Evolutionary conservation across 2,113 vertebrate genomes (phyloP), one percentile per base, ranked within the genome.

Genomic region (Elanus axillaris): DNA sequence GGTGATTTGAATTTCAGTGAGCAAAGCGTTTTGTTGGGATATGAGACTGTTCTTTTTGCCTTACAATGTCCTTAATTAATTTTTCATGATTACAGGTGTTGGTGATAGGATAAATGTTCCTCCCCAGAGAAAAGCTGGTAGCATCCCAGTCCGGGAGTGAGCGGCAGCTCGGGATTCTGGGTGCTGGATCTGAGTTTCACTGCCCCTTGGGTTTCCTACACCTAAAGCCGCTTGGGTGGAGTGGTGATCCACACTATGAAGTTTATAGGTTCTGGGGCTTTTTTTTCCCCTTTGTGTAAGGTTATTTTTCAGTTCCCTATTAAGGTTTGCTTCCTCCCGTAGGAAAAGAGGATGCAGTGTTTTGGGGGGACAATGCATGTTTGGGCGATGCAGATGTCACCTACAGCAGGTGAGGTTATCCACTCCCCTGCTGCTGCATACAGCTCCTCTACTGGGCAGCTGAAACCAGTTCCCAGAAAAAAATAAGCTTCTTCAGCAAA

Each of bases 231-330:
- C 32, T 86, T 26, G 4, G 42, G 29, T 29, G 32, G 48, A 83
- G 25, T 0, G 0, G 10, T 1, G 6, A 1, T 42, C 18, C 2
- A 3, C 13, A 20, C 4, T 12, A 5, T 36, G 62, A 18, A 66
- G 45, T 53, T 88, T 42, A 32, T 86, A 22, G 3, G 3, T 47
- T 89, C 66, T 20, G 8, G 11, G 3, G 0, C 26, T n/a, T n/a
- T 56, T 78, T 84, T 9, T 43, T 67, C 13, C 20, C 58, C 19
- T 36, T 60, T 64, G 16, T 60, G 4, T 31, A 27, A 66, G 26
- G 43, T 38, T 94, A 18, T 55, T 84, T 91, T 94, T 80, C 38
- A 13, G 45, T 89, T 86, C 6, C 7, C 12, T 73, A 7, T 3
- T 64, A 4, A 6, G 40, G 4, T 80, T 86, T 80, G 22, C 36